Percentiles rank a stretch among this genome's conserved stretches.
Evolutionary conservation across 2,888 invertebrate species (phyloP).

Genomic region (Parnassius mnemosyne): DNA sequence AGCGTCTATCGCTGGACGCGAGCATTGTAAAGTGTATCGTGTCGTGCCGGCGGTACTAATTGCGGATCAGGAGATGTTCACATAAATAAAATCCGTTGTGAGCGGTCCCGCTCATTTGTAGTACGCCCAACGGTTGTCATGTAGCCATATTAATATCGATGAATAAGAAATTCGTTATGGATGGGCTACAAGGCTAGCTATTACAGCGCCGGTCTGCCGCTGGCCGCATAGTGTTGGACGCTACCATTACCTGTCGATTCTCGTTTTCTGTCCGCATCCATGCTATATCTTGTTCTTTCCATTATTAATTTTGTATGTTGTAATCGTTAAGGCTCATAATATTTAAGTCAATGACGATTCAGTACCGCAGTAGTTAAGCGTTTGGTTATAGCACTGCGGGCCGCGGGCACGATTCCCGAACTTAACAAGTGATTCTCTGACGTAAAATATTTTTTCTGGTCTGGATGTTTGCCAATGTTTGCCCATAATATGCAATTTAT

Average conservation of each 20-base stretch:
- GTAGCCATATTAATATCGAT: constrained; percentile 77
- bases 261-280: constrained; percentile 64
- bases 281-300: constrained; percentile 51
- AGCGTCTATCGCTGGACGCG: constrained; percentile 23
- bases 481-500: too few species aligned
- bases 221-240: constrained; percentile 50
- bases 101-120: constrained; percentile 75
- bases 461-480: too few species aligned
- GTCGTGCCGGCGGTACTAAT: constrained; percentile 59
- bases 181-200: constrained; percentile 74
- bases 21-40: constrained; percentile 40
- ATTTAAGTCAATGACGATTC: not conserved
- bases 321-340: constrained; percentile 16
- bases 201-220: constrained; percentile 61
- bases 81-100: constrained; percentile 74
- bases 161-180: constrained; percentile 80
- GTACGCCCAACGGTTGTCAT: constrained; percentile 72
- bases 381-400: too few species aligned
- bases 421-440: too few species aligned
- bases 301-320: constrained; percentile 47
- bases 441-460: too few species aligned
- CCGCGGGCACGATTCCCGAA: too few species aligned
- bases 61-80: constrained; percentile 71
- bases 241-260: constrained; percentile 66
- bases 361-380: too few species aligned